Base-by-base conservation (phyloP, 2,888 invertebrate species). In the Arctia plantaginis region DNA sequence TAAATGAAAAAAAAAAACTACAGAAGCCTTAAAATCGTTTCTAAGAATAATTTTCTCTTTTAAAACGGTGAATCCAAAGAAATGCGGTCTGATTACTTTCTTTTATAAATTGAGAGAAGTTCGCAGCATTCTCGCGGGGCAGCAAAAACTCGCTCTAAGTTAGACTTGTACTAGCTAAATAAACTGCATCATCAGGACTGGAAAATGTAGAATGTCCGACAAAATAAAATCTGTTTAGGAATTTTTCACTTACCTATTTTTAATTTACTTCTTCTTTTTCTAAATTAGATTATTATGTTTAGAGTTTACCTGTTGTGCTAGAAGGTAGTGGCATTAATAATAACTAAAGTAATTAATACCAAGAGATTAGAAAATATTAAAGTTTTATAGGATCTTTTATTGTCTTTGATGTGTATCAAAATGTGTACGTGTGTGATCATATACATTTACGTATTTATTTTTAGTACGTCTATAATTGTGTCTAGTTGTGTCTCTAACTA, bases 61-160 rank as follows among this genome's bases (percentile, higher is more conserved):
- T 62, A 62, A 44, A 69, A n/a, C 59, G 39, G 27, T n/a, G 75
- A 76, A 73, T 70, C 66, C 76, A 64, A 67, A 83, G 79, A 80
- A 83, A 79, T 80, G 75, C 76, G 73, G 65, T 73, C 77, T 81
- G 81, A 82, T 85, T 81, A 83, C 79, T 75, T 80, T 77, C 72
- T 51, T 70, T 66, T 66, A 74, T 71, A 68, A 72, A 71, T 76
- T 47, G 73, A 64, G 73, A 71, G 73, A 76, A 78, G 74, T 76
- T 64, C 41, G 68, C 27, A 59, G 73, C 59, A 30, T 80, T 76
- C 80, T 75, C 70, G 23, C 62, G 76, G 72, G 67, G 75, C 44
- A 8, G 66, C 66, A 80, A 80, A 77, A 83, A 77, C 77, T 82
- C 64, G 59, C 69, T 72, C 33, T 41, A 69, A 41, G 68, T 77